Percentiles rank a stretch among this genome's conserved stretches.
Evolutionary conservation across 1,140 invertebrate genomes (phyloP).

Genomic region (Globodera rostochiensis): DNA sequence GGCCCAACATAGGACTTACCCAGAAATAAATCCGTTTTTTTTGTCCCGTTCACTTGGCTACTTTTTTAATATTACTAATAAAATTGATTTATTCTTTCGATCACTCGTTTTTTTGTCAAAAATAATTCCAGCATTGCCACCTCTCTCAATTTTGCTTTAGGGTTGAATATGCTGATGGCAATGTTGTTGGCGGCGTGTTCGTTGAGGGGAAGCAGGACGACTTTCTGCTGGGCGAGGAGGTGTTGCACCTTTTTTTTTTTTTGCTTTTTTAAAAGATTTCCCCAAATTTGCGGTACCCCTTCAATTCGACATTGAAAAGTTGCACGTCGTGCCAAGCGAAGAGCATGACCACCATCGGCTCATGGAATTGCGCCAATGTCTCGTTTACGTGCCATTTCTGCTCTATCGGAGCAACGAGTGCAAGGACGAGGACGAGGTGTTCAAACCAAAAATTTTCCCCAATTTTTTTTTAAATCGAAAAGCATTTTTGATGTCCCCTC

Average conservation of each 20-base stretch:
- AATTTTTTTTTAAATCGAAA: neutral
- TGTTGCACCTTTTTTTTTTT: neutral
- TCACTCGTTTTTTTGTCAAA: too few relatives aligned
- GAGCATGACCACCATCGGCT: neutral
- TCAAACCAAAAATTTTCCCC: neutral
- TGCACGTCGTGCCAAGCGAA: constrained; percentile 7
- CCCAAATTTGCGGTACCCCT: constrained; percentile 5
- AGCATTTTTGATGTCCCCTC: neutral
- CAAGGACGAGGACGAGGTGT: constrained; percentile 10
- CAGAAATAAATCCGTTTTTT: too few relatives aligned
- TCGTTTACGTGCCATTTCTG: constrained; percentile 38
- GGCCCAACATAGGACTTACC: too few relatives aligned
- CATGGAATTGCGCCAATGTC: constrained; percentile 18
- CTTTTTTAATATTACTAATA: too few relatives aligned
- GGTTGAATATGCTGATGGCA: constrained; percentile 21
- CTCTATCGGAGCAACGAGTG: constrained; percentile 31
- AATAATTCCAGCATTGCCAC: too few relatives aligned
- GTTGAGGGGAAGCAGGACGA: constrained; percentile 29
- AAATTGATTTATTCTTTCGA: too few relatives aligned
- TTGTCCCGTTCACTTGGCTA: too few relatives aligned
- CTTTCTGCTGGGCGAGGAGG: constrained; percentile 28
- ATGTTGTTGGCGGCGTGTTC: neutral
- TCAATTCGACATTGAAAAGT: constrained; percentile 39
- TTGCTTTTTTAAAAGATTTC: neutral
- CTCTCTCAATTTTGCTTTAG: neutral